Base-by-base conservation (phyloP, 1,140 invertebrate species). In the Fopius arisanus region DNA sequence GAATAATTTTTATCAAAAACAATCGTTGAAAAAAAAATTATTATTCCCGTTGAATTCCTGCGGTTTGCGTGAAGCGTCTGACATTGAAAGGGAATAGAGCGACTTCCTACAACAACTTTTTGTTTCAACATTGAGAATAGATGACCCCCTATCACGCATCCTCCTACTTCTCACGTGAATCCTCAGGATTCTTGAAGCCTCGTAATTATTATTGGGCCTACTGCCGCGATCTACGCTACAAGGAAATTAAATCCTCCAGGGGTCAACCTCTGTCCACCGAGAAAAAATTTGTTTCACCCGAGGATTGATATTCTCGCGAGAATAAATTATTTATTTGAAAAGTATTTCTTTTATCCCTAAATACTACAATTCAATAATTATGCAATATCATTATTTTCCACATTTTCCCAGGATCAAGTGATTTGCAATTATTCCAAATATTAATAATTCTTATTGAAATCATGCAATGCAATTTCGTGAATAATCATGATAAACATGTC, bases 161-260 rank as follows among this genome's bases (percentile, higher is more conserved):
- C 54, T 59, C 54, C 54, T 59, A 59, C 54, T 59, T 59, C 54
- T 59, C 54, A 59, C 54, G 54, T 59, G 54, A 59, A 59, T 59
- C 54, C 54, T 26, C 21, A 26, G 26, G 54, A 59, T 59, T 59
- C 54, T 26, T 59, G 54, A 59, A 59, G 54, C 54, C 19, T 59
- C 54, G 23, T 59, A 59, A 59, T 59, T 59, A 59, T 59, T 59
- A 59, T 59, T 26, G 54, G 10, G 21, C 54, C 54, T 59, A 59
- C 54, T 59, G 23, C 23, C 21, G 7, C 3, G 54, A 48, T 59
- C 9, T 59, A 59, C 14, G 43, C 43, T 59, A 59, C 23, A 19
- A 59, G 54, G 54, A 59, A 59, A 59, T 59, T 59, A 59, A 59
- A 59, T 59, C 23, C 54, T 26, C 14, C 14, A n/a, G 43, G 33